A percentile compares a stretch with the other conserved stretches of the same genome.
Evolutionary conservation across 2,888 invertebrate genomes (phyloP).

Genomic region (Nomada lathburiana): DNA sequence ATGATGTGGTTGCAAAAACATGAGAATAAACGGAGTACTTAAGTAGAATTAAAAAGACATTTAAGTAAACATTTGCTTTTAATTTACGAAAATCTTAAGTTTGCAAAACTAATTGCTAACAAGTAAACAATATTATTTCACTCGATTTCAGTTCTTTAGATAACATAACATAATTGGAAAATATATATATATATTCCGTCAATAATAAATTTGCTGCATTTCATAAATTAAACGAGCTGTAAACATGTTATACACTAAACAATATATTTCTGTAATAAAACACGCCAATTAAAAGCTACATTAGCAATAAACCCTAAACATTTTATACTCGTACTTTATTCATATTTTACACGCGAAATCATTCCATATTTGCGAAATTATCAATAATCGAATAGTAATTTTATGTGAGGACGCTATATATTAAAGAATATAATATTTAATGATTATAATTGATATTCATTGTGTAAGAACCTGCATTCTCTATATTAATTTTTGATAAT

Average conservation of each 20-base stretch:
- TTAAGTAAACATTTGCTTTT: slow-evolving; percentile 27
- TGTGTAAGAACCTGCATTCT: not conserved
- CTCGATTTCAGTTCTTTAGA: slow-evolving; percentile 14
- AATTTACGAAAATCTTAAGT: slow-evolving; percentile 13
- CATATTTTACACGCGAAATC: slow-evolving; percentile 32
- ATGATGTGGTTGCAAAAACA: slow-evolving; percentile 41
- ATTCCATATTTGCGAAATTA: slow-evolving; percentile 52
- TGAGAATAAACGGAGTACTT: slow-evolving; percentile 63
- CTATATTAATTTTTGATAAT: not conserved
- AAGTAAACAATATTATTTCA: slow-evolving; percentile 13
- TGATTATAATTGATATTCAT: not conserved
- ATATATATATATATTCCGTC: slow-evolving; percentile 10
- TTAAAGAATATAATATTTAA: slow-evolving; percentile 31
- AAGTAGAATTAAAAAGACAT: slow-evolving; percentile 19
- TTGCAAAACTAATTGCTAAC: not conserved
- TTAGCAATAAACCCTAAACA: slow-evolving; percentile 32
- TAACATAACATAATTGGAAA: not conserved
- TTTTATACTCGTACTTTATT: slow-evolving; percentile 21
- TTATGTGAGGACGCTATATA: slow-evolving; percentile 9
- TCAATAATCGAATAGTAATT: slow-evolving; percentile 20
- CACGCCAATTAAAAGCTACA: not conserved
- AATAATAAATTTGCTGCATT: not conserved
- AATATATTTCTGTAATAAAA: slow-evolving; percentile 6
- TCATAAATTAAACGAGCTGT: not conserved
- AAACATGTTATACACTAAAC: not conserved